Evolutionary conservation across 2,113 vertebrate genomes (phyloP).

Genomic region (Corydoras sp.): DNA sequence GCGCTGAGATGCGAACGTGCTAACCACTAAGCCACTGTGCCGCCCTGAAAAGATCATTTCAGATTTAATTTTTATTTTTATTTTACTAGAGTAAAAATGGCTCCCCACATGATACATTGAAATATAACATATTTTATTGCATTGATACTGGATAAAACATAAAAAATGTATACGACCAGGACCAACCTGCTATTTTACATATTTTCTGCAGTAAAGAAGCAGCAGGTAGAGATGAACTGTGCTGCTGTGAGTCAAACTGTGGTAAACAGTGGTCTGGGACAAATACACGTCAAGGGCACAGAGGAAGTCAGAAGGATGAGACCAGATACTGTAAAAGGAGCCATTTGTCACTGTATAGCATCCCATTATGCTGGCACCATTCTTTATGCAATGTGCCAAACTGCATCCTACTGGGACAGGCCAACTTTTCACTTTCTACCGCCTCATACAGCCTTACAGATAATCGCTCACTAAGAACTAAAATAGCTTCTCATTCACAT

Average conservation of each 20-base stretch:
- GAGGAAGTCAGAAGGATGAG: conserved; percentile 56
- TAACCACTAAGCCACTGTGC: too few relatives aligned
- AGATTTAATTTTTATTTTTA: too few relatives aligned
- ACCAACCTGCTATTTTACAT: too few relatives aligned
- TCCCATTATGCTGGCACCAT: conserved; percentile 54
- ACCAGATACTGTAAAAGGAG: conserved; percentile 53
- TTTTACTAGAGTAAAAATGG: too few relatives aligned
- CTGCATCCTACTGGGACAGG: conserved; percentile 38
- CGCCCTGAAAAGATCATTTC: too few relatives aligned
- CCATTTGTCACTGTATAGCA: conserved; percentile 63
- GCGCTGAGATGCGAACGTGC: too few relatives aligned
- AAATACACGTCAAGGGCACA: conserved; percentile 61
- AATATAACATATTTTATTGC: too few relatives aligned
- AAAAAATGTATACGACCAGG: too few relatives aligned
- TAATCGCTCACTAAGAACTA: conserved; percentile 51
- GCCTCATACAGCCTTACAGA: conserved; percentile 38
- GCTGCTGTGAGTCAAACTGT: conserved; percentile 47
- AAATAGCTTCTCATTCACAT: conserved; percentile 25
- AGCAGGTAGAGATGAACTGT: too few relatives aligned
- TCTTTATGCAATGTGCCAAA: conserved; percentile 44
- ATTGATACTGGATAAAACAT: too few relatives aligned
- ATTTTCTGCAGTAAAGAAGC: too few relatives aligned
- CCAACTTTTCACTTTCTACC: conserved; percentile 14
- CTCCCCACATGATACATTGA: too few relatives aligned
- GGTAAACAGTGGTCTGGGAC: conserved; percentile 40